Base-by-base conservation (phyloP, 2,888 invertebrate species). In the Caenorhabditis sp. region DNA sequence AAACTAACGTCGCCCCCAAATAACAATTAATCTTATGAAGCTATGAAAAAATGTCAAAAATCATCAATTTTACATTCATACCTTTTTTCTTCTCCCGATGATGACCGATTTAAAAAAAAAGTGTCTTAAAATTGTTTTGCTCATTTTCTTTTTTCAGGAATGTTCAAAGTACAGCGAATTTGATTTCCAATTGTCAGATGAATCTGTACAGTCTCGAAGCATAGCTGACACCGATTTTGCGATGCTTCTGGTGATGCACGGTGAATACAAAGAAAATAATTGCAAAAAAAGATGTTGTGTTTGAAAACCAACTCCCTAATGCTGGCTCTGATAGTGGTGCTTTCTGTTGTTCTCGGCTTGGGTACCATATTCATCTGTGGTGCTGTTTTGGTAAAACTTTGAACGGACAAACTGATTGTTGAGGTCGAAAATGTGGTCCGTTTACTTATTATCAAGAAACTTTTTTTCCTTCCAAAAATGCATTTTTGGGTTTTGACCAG, bases 311-410 rank as follows among this genome's bases (percentile, higher is more conserved):
- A 82, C 53, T 71, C 83, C 1, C 53, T 85, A 7, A 79, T 82
- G 68, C 17, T 77, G 9, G 73, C 81, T 3, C 56, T 85, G 1
- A 61, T 81, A 1, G 50, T 83, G 3, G 75, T 80, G 9, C 50
- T 85, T 1, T 71, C 82, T 1, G 35, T 75, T 2, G 59, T 78
- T 22, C 62, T 80, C 11, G 73, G 83, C 1, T 27, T 83, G n/a
- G 58, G 74, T 4, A 75, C 75, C 0, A 27, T 85, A 13, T 80
- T 77, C 22, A 78, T 81, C n/a, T 80, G 85, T 20, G 85, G 85
- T 13, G 80, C 85, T 8, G 80, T 85, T 56, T 30, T 85, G 7
- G 70, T 85, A 9, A 85, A 85, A 45, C 11, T 85, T n/a, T 39
- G 81, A 35, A 85, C 85, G 7, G 84, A 85, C 50, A 62, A 80